Evolutionary conservation across 2,888 invertebrate genomes (phyloP), one percentile per base, ranked within the genome.

Genomic region (Hypsopygia costalis): DNA sequence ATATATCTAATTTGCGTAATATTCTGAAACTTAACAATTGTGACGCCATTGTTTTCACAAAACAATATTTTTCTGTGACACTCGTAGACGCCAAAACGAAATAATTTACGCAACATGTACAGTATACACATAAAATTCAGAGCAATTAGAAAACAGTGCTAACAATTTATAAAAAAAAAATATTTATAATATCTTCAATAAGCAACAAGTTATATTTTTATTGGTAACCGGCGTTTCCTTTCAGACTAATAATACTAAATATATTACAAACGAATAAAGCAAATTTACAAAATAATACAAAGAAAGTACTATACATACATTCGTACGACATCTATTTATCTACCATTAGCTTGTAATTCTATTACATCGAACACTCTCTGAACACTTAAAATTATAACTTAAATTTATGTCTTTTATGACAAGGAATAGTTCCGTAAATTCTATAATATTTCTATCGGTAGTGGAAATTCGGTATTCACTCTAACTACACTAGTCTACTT

Each of bases 221-320:
- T 81, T 88, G 88, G 88, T 88, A 88, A 88, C 88, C 88, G 86
- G 86, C 87, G 87, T 82, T 88, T 87, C 71, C 78, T 85, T 79
- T 88, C 86, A 87, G 88, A 88, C 88, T 88, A 87, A 80, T 77
- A 85, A 81, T 78, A 82, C 82, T 86, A 86, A 81, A 71, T 78
- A 81, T 69, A 74, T 74, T 81, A 85, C 65, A 77, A 27, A 76
- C 77, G 58, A 81, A 81, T 76, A 76, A 81, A 83, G 80, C 82
- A 63, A 81, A 85, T 82, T 77, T 86, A 86, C 81, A 83, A 68
- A 71, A 63, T 63, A 69, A 60, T 77, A 81, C 64, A 74, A 74
- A 72, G 62, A 69, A 69, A 65, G 64, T 79, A 77, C 6, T n/a
- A 21, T 25, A 25, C 72, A 74, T 81, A 83, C 76, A 79, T 69